Evolutionary conservation across 1,140 invertebrate species (phyloP), one percentile per base, ranked within the genome.

Genomic region (Pachyrhynchus sulphureomaculatus): DNA sequence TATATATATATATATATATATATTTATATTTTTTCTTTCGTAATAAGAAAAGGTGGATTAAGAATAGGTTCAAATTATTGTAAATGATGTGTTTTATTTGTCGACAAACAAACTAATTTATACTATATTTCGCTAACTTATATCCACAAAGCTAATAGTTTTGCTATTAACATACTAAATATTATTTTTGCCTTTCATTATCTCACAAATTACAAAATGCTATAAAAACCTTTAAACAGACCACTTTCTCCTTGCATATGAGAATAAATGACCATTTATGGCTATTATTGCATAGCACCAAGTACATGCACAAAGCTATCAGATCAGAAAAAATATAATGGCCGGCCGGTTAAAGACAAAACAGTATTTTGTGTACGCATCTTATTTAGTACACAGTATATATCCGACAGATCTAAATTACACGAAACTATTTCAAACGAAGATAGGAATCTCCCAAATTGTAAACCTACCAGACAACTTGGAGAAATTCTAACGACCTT

Each of bases 351-450:
- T 53, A 23, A 20, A 42, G 53, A 29, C 23, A 45, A 44, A 44
- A 34, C 53, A 39, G 37, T 55, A 42, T 17, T 55, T 44, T 55
- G 41, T 55, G 24, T 55, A 55, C 53, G 53, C 53, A 55, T 55
- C 53, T 55, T 55, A 55, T 55, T 55, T 55, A 55, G 53, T 44
- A n/a, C 53, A n/a, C 53, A 23, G 39, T 37, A 13, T 15, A 33
- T 55, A 55, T 55, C 53, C 17, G 53, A 55, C 53, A 55, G 53
- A 55, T 55, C 53, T 55, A 55, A 55, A 55, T 55, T 55, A 55
- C 53, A 10, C 18, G 37, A 45, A 55, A 55, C 53, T 55, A 55
- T 55, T 55, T 37, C 53, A 24, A 33, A 26, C n/a, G 12, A 2
- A 42, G 53, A 55, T 55, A 8, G 12, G 17, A 9, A 37, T 55